phyloP scores from a whole-genome alignment of 2,113 vertebrate species.

The Callipepla californica region DNA sequence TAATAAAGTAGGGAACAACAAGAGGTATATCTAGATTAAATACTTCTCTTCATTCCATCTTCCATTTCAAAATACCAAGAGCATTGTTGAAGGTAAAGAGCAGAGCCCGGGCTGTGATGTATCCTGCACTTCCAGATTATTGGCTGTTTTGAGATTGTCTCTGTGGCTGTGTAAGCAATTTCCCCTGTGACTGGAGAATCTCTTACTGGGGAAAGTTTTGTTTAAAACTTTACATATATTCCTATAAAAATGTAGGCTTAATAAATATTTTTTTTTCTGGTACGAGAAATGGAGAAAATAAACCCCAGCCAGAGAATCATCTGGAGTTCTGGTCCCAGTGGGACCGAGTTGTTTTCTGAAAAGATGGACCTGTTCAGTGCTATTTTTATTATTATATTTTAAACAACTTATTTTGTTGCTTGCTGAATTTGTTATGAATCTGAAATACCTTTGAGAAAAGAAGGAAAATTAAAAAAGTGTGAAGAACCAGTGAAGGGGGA shows the following conservation, averaged over 20 bases:
- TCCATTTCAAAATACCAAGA: background rate
- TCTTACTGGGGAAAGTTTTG: background rate
- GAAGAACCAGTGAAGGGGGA: background rate
- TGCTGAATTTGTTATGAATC: background rate
- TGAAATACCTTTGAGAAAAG: background rate
- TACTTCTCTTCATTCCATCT: background rate
- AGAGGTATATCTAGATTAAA: background rate
- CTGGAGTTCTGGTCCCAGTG: background rate
- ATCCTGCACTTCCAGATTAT: background rate
- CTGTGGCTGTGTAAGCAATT: background rate
- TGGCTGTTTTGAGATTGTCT: background rate
- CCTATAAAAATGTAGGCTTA: background rate
- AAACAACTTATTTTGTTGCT: background rate
- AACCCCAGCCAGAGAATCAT: background rate
- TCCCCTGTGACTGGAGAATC: background rate
- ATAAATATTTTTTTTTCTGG: background rate
- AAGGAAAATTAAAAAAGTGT: background rate
- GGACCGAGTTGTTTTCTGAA: conserved; percentile 21
- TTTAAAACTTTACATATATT: background rate
- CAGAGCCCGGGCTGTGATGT: background rate
- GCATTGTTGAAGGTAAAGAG: background rate
- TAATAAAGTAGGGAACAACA: background rate
- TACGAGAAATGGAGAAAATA: background rate
- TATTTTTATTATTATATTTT: background rate
- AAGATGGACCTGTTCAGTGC: background rate